Base-by-base conservation (phyloP, 1,140 invertebrate species). In the Campoletis sonorensis region DNA sequence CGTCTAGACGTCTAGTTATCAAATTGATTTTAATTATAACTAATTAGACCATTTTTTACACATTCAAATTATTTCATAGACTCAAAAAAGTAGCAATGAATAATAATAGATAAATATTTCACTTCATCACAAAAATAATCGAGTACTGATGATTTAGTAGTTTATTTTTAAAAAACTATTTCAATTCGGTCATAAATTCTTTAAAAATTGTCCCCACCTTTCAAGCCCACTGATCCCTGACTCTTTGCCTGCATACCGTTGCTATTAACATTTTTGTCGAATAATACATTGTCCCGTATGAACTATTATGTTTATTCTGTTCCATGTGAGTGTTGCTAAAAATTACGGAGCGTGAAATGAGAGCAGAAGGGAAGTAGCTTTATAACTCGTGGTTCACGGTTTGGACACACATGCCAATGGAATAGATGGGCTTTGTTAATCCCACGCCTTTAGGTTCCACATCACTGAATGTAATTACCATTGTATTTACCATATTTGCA, bases 321-420 rank as follows among this genome's bases (percentile, higher is more conserved):
- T 85, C 83, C 61, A 64, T 82, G 82, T 71, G 79, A 73, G 84
- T 82, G 80, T 83, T 85, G 81, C 82, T 85, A 61, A 58, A 78
- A 85, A 70, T 79, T 82, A 84, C 84, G 70, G 83, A 85, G 80
- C 82, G 84, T 85, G 85, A 85, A 85, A 85, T 64, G 73, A 85
- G 78, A 45, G 67, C 67, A 82, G 79, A 76, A 82, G 83, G 85
- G 84, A 85, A 85, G 84, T 84, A 70, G 80, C 70, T 85, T 78
- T 83, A 73, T 81, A 79, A 11, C 61, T 23, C 23, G 23, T 26
- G 61, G 61, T 64, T 64, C 78, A 80, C 82, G 51, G 83, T 85
- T 85, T 79, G 73, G 73, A 64, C 27, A 73, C n/a, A 79, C n/a
- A 54, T 40, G 21, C 49, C 61, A 49, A 18, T 76, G 82, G 64